These are phyloP conservation scores for Leptobrachium leishanense DNA, from an alignment of 2,113 vertebrate genomes.

Conservation along the genomic window DNA sequence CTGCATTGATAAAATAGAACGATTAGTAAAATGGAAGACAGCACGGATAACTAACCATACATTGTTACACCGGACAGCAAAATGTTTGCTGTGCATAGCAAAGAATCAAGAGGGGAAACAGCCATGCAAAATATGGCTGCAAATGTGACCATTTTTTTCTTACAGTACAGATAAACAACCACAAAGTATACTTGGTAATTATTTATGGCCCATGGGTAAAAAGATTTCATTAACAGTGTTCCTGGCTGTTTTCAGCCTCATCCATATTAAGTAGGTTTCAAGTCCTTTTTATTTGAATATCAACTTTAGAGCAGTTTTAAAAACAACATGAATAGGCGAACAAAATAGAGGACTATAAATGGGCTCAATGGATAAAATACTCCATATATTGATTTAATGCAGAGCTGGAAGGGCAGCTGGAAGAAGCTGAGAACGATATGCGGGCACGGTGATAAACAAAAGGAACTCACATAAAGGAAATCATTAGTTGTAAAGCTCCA, in stretches of 20 bases:
- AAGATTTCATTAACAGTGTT: constrained; percentile 34
- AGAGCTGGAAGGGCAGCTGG: neutral
- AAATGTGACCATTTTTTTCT: neutral
- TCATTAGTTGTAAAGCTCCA: too few relatives aligned
- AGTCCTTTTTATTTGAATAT: constrained; percentile 3
- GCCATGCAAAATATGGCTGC: neutral
- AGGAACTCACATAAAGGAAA: too few relatives aligned
- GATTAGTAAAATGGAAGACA: too few relatives aligned
- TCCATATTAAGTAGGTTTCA: constrained; percentile 29
- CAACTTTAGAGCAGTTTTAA: constrained; percentile 8
- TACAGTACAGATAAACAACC: neutral
- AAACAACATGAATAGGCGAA: constrained; percentile 8
- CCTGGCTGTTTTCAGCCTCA: constrained; percentile 21
- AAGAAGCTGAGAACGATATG: too few relatives aligned
- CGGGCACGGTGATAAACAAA: too few relatives aligned
- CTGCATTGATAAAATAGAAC: too few relatives aligned
- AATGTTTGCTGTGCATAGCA: too few relatives aligned
- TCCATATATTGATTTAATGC: neutral
- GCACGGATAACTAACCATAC: too few relatives aligned
- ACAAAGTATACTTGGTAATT: constrained; percentile 29
- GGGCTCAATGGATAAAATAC: neutral
- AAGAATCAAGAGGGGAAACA: too few relatives aligned
- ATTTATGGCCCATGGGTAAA: constrained; percentile 25
- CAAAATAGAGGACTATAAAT: neutral
- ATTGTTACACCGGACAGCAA: too few relatives aligned